Base-by-base conservation (phyloP, 1,140 invertebrate genomes). In the Penaeus chinensis region DNA sequence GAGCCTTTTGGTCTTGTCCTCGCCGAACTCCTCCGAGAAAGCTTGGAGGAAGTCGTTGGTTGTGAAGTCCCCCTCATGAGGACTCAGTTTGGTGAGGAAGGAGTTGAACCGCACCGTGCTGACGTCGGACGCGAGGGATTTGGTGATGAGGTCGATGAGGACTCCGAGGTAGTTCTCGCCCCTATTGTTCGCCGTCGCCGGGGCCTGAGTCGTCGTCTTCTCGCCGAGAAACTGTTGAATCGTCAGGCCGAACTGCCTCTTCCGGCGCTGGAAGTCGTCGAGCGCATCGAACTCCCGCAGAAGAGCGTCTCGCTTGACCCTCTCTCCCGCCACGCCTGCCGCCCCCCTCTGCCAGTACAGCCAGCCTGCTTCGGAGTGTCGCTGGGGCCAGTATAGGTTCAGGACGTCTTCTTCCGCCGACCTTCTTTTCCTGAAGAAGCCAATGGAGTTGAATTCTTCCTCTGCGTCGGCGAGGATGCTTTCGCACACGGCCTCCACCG, bases 401-500 rank as follows among this genome's bases (percentile, higher is more conserved):
- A 79, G 24, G 11, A 22, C 20, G 22, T 86, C 78, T 5, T 78
- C 24, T 16, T 54, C 20, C 2, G 66, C 74, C 10, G 82, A 85
- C 62, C 90, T 82, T 37, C 88, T 90, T 54, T 81, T 84, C 54
- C 86, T 79, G 24, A 62, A 84, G 13, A 89, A 89, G 20, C 82
- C 89, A 74, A 90, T 90, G 24, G 81, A 81, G 71, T 91, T 88
- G 27, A 76, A 90, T n/a, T 90, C 89, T 66, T 91, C 91, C 84
- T 92, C 91, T 54, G 91, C 90, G 82, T 92, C 91, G 82, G 90
- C 84, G 18, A 91, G 80, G 42, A 91, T 85, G 19, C 88, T 84
- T 32, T 92, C 91, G 90, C 93, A 93, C 11, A 91, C 91, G 4
- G 92, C 92, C 65, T 91, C 91, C 22, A 93, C 88, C 61, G 92